Base-by-base conservation (phyloP, 2,888 invertebrate species). In the Caenorhabditis sp. region DNA sequence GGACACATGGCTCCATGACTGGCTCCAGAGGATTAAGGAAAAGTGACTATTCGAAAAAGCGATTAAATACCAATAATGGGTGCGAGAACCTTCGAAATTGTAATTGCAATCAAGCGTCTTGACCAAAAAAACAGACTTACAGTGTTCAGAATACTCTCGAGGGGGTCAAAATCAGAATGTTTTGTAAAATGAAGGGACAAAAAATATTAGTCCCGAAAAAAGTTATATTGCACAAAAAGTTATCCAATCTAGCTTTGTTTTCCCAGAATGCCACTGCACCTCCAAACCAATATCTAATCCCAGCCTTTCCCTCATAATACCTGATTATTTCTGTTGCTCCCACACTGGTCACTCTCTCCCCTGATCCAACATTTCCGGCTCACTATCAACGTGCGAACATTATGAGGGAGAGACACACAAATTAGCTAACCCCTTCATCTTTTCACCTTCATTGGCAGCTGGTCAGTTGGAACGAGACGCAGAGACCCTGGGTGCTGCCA, bases 371-470 rank as follows among this genome's bases (percentile, higher is more conserved):
- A 38, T 35, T 44, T 68, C 58, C 69, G 54, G 58, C 49, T 66
- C 59, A 49, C 72, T 64, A 73, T 80, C 80, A 80, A 51, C 68
- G 66, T 66, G 66, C 80, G 73, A 73, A 73, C 72, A 64, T 80
- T 44, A 54, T 28, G 63, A 24, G 35, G 49, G 35, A 38, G 35
- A n/a, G n/a, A n/a, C n/a, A 64, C 63, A 24, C 22, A 80, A 80
- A 80, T 80, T 80, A 80, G 80, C 66, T 80, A 70, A 59, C 72
- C 31, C 44, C 38, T 31, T 59, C 14, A 64, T 44, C 75, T 41
- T 69, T 64, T 58, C 69, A 79, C 79, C 79, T 80, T 47, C 72
- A 80, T 80, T 75, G 81, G 81, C 81, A 75, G 81, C 81, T 81
- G 81, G 81, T 81, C 81, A 81, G 66, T 77, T 51, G 54, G 19